Conservation (phyloP, 2,888 invertebrate genomes). For the Crematogaster levior region DNA sequence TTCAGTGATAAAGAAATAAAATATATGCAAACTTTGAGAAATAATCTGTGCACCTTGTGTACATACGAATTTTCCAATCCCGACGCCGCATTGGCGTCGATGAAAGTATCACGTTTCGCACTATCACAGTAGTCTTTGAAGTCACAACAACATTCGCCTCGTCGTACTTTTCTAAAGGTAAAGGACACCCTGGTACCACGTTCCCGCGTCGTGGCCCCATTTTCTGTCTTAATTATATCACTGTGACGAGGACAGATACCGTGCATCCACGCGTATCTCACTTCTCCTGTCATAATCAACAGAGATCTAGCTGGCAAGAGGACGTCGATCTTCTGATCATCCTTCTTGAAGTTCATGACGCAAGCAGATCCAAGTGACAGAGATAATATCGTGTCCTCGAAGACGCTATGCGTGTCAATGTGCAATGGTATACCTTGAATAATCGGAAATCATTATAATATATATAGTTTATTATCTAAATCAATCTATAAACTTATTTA, state of each 20-base stretch:
- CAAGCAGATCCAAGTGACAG: conserved; percentile 93
- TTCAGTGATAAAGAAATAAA: conserved; percentile 10
- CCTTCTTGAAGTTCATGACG: conserved; percentile 95
- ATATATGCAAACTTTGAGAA: background rate
- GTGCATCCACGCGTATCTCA: conserved; percentile 94
- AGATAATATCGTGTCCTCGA: conserved; percentile 95
- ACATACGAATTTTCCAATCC: conserved; percentile 92
- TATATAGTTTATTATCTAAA: background rate
- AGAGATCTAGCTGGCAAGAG: conserved; percentile 91
- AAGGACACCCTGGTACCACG: conserved; percentile 91
- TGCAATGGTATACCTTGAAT: conserved; percentile 95
- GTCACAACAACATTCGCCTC: conserved; percentile 88
- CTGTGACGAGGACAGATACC: conserved; percentile 94
- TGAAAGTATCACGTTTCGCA: conserved; percentile 76
- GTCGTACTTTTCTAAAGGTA: conserved; percentile 91
- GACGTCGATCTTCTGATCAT: conserved; percentile 88
- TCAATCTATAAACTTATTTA: background rate
- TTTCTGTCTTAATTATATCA: conserved; percentile 89
- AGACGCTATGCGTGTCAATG: conserved; percentile 98
- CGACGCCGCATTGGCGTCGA: conserved; percentile 87
- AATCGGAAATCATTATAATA: conserved; percentile 6
- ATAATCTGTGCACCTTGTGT: conserved; percentile 87
- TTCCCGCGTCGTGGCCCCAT: conserved; percentile 87
- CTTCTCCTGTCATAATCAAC: conserved; percentile 92
- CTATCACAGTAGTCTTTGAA: conserved; percentile 90